Evolutionary conservation across 1,140 invertebrate genomes (phyloP), one percentile per base, ranked within the genome.

Genomic region (Drosophila pectinifera): DNA sequence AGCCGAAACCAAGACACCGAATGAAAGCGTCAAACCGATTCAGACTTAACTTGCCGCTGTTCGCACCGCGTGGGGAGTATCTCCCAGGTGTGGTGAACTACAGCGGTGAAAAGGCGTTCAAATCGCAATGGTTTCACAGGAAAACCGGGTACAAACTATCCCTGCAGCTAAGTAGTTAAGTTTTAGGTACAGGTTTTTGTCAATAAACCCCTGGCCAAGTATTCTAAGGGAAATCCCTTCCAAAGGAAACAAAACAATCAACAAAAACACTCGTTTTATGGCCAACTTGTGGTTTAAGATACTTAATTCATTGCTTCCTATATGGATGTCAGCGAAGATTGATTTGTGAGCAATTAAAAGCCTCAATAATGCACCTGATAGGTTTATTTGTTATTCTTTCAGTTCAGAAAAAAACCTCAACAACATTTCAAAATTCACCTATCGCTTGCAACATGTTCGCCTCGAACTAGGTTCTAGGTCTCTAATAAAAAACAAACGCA

Each of bases 1-100:
- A 43, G 42, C 41, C 68, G 57, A 84, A 63, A 76, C 70, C 56
- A 79, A 79, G 48, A 63, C 42, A 78, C 80, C 70, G 68, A 83
- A 78, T 82, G 80, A 74, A 31, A 58, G 61, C 59, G 38, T 51
- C 36, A 22, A 64, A 36, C 58, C 54, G 46, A 64, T 48, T 38
- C 59, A 63, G 34, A 64, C 61, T 34, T 61, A 41, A 42, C 59
- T 68, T 67, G 64, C 43, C 28, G 38, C 43, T 20, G 59, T 39
- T 64, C 26, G 59, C 42, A 31, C 28, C n/a, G 42, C 7, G 45
- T 65, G 64, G 56, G 20, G 63, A 61, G 4, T 11, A 16, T 61
- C 22, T 48, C 10, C 16, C 18, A 3, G 4, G 5, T 31, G 56
- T 53, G 45, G 45, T 48, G 22, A 48, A 11, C 24, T 16, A n/a